phyloP scores from a whole-genome alignment of 2,113 vertebrate genomes.

The Caloenas nicobarica region DNA sequence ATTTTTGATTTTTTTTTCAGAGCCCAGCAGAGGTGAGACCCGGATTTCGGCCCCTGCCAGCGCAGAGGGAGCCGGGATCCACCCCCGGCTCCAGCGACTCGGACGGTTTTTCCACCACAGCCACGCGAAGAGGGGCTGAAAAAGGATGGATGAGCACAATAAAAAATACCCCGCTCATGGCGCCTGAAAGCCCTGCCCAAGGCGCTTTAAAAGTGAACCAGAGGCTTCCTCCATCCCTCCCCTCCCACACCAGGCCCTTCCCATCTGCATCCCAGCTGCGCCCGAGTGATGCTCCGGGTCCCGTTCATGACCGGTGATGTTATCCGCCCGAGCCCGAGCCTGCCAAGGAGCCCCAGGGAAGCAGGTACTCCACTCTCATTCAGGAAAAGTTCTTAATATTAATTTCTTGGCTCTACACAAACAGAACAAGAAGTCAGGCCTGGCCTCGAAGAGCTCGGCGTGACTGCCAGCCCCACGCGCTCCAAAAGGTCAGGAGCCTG shows the following conservation, averaged over 20 bases:
- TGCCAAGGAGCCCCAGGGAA: slow-evolving; percentile 31
- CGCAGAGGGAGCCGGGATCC: not conserved
- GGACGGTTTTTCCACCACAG: rapidly evolving
- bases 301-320: not conserved
- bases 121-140: not conserved
- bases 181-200: not conserved
- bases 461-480: not conserved
- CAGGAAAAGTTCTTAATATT: slow-evolving; percentile 2
- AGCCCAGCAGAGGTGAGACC: not conserved
- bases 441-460: not conserved
- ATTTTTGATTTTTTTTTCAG: not conserved
- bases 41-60: not conserved
- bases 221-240: not conserved
- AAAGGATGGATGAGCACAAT: not conserved
- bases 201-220: not conserved
- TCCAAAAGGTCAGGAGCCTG: not conserved
- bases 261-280: slow-evolving; percentile 39
- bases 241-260: not conserved
- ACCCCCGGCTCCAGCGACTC: rapidly evolving
- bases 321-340: not conserved
- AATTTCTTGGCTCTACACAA: slow-evolving; percentile 10
- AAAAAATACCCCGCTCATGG: not conserved
- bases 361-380: slow-evolving; percentile 18
- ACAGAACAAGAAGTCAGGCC: not conserved
- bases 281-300: no score